These are phyloP conservation scores for Ceratina calcarata DNA, from an alignment of 1,140 invertebrate species.

Conservation along the genomic window DNA sequence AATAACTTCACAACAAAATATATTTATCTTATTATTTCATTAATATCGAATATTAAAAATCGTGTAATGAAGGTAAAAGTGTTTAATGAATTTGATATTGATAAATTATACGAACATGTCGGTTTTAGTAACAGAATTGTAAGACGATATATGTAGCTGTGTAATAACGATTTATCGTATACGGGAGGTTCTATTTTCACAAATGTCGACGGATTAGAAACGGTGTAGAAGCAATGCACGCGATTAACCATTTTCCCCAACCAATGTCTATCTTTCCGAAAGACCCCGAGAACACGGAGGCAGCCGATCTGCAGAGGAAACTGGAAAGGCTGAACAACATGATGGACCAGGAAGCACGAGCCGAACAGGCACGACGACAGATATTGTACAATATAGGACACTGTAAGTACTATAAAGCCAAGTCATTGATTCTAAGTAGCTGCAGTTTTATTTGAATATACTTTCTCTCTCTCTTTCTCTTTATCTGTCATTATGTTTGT, in stretches of 20 bases:
- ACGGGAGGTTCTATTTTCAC: too few species aligned
- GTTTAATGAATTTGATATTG: too few species aligned
- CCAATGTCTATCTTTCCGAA: conserved; percentile 73
- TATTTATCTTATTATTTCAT: too few species aligned
- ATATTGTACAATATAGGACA: conserved; percentile 85
- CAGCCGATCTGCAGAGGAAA: conserved; percentile 94
- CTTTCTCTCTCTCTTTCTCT: conserved; percentile 6
- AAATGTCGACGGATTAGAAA: conserved; percentile 41
- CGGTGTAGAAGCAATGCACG: conserved; percentile 44
- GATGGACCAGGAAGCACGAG: conserved; percentile 89
- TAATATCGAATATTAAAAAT: too few species aligned
- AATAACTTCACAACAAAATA: too few species aligned
- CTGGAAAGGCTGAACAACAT: conserved; percentile 94
- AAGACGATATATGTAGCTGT: too few species aligned
- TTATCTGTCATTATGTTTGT: too few species aligned
- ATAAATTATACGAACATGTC: too few species aligned
- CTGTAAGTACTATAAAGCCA: conserved; percentile 82
- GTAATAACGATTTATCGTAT: too few species aligned
- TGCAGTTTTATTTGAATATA: conserved; percentile 56
- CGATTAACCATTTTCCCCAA: conserved; percentile 63
- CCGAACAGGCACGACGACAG: conserved; percentile 83
- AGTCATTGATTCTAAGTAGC: conserved; percentile 57
- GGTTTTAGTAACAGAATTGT: too few species aligned
- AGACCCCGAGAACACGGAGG: conserved; percentile 94
- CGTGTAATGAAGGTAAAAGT: too few species aligned